A percentile compares a stretch with the other conserved stretches of the same genome.
Conservation (phyloP, 1,140 invertebrate species). For the Drosophila lacteicornis region DNA sequence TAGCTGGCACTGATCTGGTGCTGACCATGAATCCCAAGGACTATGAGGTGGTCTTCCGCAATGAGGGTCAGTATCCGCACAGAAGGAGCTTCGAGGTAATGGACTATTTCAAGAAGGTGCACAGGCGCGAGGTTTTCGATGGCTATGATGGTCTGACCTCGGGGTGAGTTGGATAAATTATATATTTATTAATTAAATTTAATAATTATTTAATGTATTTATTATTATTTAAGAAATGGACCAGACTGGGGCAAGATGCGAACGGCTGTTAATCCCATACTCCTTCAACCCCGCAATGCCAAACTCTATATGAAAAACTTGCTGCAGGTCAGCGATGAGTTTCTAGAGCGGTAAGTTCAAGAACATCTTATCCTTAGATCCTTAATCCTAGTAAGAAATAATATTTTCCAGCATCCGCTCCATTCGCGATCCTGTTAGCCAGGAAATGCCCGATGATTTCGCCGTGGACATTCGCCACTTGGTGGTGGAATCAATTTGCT, state of each 20-base stretch:
- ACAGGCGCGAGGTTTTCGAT: constrained; percentile 65
- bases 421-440: constrained; percentile 85
- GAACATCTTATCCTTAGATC: too few species aligned
- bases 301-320: constrained; percentile 69
- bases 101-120: constrained; percentile 65
- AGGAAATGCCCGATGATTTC: constrained; percentile 87
- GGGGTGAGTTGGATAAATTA: constrained; percentile 38
- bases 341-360: constrained; percentile 85
- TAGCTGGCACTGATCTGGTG: constrained; percentile 66
- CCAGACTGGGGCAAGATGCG: constrained; percentile 71
- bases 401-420: constrained; percentile 85
- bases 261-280: constrained; percentile 72
- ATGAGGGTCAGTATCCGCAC: constrained; percentile 74
- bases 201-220: not conserved
- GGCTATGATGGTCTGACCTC: constrained; percentile 58
- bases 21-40: constrained; percentile 73
- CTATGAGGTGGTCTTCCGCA: constrained; percentile 66
- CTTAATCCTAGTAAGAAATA: too few species aligned
- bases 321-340: constrained; percentile 71
- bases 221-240: constrained; percentile 56
- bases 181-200: not conserved
- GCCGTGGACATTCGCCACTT: constrained; percentile 89
- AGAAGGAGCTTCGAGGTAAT: constrained; percentile 63
- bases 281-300: constrained; percentile 76
- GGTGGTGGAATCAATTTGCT: constrained; percentile 89